Evolutionary conservation across 1,140 invertebrate genomes (phyloP).

Genomic region (Magallana angulata): DNA sequence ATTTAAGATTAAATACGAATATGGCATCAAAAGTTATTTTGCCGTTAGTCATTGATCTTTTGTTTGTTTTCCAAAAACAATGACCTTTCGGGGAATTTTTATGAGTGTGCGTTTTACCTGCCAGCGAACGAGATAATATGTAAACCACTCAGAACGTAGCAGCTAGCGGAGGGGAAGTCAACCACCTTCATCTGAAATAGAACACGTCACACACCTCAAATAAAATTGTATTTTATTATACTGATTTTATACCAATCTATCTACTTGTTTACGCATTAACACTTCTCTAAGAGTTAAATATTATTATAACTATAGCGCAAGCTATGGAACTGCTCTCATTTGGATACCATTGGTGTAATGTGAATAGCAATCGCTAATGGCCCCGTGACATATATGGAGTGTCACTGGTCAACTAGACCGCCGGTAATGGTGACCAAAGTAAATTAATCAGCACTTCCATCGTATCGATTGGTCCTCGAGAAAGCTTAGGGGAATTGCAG

Average conservation of each 20-base stretch:
- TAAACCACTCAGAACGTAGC: constrained; percentile 10
- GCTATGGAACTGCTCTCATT: no score
- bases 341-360: no score
- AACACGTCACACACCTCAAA: neutral
- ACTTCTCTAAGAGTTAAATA: no score
- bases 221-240: no score
- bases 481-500: neutral
- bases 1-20: neutral
- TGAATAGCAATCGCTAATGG: neutral
- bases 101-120: constrained; percentile 18
- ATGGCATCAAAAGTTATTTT: neutral
- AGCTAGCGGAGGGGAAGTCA: constrained; percentile 16
- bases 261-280: no score
- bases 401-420: neutral
- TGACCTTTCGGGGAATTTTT: constrained; percentile 11
- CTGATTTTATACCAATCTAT: no score
- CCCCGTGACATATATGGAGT: neutral
- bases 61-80: neutral
- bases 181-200: constrained; percentile 26
- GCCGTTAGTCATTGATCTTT: neutral
- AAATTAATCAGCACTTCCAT: neutral
- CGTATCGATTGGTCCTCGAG: neutral
- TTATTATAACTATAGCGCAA: no score
- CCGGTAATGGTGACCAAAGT: neutral
- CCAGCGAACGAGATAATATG: constrained; percentile 5